Evolutionary conservation across 2,888 invertebrate genomes (phyloP).

Genomic region (Epirrhoe tristata): DNA sequence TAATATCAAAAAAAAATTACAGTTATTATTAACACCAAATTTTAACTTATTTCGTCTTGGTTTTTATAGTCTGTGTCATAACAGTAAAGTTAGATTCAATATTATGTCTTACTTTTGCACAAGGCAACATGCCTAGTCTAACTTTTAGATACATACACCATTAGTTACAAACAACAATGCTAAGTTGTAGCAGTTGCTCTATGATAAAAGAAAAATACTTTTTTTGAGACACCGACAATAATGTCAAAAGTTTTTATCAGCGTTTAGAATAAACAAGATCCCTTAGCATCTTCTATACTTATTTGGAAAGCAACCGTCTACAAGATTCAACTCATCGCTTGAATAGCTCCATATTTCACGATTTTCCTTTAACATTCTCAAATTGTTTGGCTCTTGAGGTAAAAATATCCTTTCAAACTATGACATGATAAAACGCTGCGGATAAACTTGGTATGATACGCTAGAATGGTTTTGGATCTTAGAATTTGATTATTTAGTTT

Average conservation of each 20-base stretch:
- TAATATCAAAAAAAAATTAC: no score
- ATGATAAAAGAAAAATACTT: not conserved
- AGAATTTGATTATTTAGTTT: constrained; percentile 5
- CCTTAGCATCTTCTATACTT: not conserved
- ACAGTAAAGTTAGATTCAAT: no score
- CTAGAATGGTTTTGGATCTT: constrained; percentile 14
- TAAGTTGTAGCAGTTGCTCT: not conserved
- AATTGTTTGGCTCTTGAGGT: constrained; percentile 32
- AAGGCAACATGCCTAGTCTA: no score
- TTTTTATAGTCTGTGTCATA: no score
- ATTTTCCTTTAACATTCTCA: constrained; percentile 30
- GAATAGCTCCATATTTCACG: constrained; percentile 29
- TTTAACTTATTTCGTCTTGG: no score
- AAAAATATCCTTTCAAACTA: constrained; percentile 35
- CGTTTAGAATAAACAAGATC: not conserved
- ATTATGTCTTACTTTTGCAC: no score
- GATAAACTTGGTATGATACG: constrained; percentile 19
- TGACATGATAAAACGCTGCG: constrained; percentile 31
- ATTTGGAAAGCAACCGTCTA: constrained; percentile 12
- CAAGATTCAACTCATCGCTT: constrained; percentile 20
- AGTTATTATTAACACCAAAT: no score
- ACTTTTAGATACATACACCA: no score
- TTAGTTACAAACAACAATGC: no score
- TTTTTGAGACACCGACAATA: not conserved
- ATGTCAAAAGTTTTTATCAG: not conserved